Conservation (phyloP, 2,113 vertebrate genomes). For the Bos javanicus region DNA sequence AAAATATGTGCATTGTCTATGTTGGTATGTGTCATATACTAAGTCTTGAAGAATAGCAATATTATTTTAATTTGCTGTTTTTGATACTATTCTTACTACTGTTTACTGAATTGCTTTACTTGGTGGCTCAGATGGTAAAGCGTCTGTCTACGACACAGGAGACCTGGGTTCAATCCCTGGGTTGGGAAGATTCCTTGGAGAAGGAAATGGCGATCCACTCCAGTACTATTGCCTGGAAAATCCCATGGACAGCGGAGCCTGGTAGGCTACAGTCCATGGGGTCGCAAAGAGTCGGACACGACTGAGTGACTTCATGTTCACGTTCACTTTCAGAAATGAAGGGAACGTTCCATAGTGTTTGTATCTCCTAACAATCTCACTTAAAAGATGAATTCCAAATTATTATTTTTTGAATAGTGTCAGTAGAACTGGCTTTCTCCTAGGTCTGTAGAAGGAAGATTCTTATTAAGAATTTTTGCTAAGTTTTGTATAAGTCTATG, state of each 20-base stretch:
- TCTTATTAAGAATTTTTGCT: neutral
- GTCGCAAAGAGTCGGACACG: too few relatives aligned
- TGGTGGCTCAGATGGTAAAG: too few relatives aligned
- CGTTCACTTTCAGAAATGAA: neutral
- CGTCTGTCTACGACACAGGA: too few relatives aligned
- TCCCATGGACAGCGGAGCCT: too few relatives aligned
- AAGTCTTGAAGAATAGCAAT: neutral
- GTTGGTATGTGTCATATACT: neutral
- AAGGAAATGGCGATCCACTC: too few relatives aligned
- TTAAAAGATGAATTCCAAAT: slow-evolving; percentile 17
- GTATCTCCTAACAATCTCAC: neutral
- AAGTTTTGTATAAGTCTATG: neutral
- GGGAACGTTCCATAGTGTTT: neutral
- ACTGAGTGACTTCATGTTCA: too few relatives aligned
- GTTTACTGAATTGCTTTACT: neutral
- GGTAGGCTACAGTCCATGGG: too few relatives aligned
- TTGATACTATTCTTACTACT: neutral
- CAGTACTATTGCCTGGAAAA: too few relatives aligned
- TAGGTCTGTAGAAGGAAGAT: neutral
- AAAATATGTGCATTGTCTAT: neutral
- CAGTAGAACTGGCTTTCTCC: neutral
- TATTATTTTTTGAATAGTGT: neutral
- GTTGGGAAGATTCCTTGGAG: too few relatives aligned
- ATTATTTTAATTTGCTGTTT: neutral
- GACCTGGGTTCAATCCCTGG: too few relatives aligned